Percentiles rank a stretch among this genome's conserved stretches.
Conservation (phyloP, 1,140 invertebrate genomes). For the Nephila pilipes region DNA sequence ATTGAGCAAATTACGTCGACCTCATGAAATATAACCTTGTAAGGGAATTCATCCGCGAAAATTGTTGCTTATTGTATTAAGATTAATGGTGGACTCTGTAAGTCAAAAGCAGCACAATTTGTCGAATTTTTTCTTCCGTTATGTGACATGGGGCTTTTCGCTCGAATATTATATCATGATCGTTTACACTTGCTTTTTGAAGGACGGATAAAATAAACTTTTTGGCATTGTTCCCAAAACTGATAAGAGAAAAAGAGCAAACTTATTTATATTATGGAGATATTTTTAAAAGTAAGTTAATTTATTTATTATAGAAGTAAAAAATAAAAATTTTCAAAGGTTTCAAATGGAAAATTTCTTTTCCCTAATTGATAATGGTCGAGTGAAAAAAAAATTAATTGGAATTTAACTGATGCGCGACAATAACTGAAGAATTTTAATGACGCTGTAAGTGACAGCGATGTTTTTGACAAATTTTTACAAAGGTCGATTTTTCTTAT, state of each 20-base stretch:
- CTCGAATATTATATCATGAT: not conserved
- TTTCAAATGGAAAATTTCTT: too few relatives aligned
- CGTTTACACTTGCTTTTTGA: not conserved
- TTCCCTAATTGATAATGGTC: too few relatives aligned
- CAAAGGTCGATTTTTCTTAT: too few relatives aligned
- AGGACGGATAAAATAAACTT: not conserved
- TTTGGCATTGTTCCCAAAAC: not conserved
- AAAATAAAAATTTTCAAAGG: too few relatives aligned
- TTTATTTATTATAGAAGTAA: too few relatives aligned
- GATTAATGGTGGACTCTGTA: not conserved
- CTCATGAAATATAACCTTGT: not conserved
- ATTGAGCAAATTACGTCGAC: not conserved
- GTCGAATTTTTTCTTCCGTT: not conserved
- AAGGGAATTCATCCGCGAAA: not conserved
- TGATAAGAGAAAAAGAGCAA: not conserved
- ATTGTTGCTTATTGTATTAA: constrained; percentile 14
- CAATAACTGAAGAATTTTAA: too few relatives aligned
- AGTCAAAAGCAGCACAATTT: not conserved
- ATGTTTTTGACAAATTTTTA: too few relatives aligned
- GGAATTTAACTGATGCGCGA: too few relatives aligned
- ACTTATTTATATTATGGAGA: not conserved
- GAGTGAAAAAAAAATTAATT: too few relatives aligned
- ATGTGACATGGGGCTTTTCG: not conserved
- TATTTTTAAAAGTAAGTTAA: not conserved
- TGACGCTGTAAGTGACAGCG: too few relatives aligned